A percentile compares a stretch with the other conserved stretches of the same genome.
Conservation (phyloP, 2,113 vertebrate genomes). For the Eulacestoma nigropectus region DNA sequence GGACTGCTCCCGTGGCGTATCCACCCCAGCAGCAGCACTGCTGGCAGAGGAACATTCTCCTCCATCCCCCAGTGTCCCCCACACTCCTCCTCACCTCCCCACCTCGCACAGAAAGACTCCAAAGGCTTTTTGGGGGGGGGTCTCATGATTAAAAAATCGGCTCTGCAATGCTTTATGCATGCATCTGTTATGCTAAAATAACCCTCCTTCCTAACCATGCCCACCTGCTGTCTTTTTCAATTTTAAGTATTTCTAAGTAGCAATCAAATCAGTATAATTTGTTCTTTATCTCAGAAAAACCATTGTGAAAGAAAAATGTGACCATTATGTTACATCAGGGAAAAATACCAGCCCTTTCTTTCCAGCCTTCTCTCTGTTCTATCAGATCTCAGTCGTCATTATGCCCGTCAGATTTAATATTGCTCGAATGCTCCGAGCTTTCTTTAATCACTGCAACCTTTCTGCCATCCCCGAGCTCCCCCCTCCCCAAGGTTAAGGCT, state of each 20-base stretch:
- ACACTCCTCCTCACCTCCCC: background rate
- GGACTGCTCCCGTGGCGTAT: accelerated
- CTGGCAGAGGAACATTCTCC: background rate
- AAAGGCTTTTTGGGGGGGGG: background rate
- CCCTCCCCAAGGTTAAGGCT: slow-evolving; percentile 57
- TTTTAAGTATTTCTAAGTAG: slow-evolving; percentile 87
- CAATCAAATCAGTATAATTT: slow-evolving; percentile 87
- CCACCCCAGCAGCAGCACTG: accelerated
- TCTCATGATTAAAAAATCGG: slow-evolving; percentile 70
- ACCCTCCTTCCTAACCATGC: slow-evolving; percentile 78
- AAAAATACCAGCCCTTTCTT: slow-evolving; percentile 81
- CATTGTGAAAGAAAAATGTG: slow-evolving; percentile 85
- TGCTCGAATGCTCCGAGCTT: slow-evolving; percentile 71
- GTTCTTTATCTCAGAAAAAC: slow-evolving; percentile 84
- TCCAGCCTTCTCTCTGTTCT: slow-evolving; percentile 74
- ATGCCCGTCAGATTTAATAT: slow-evolving; percentile 76
- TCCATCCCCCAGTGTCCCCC: background rate
- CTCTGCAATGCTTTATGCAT: slow-evolving; percentile 72
- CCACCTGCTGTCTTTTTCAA: slow-evolving; percentile 85
- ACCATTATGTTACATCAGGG: slow-evolving; percentile 84
- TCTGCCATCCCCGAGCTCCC: slow-evolving; percentile 65
- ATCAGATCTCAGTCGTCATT: slow-evolving; percentile 79
- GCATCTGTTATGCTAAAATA: slow-evolving; percentile 84
- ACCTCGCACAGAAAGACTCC: background rate
- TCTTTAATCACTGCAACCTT: slow-evolving; percentile 77